These are phyloP conservation scores for Silurus meridionalis DNA, from an alignment of 2,113 vertebrate species.

Conservation along the genomic window DNA sequence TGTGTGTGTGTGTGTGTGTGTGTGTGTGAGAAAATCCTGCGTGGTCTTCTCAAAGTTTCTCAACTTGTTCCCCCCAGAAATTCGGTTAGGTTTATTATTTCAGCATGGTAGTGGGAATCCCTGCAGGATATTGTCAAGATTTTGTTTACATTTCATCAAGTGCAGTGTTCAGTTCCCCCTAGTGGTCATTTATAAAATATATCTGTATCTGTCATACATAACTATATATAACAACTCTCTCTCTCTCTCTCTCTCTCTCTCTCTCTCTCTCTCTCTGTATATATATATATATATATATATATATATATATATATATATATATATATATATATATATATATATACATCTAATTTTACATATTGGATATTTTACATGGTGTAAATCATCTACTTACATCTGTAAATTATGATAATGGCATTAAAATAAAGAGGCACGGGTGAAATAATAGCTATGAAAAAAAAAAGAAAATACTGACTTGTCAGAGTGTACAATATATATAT, in stretches of 20 bases:
- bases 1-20: background rate
- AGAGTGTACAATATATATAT: no score
- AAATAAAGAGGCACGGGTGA: background rate
- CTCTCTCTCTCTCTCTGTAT: no score
- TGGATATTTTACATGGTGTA: background rate
- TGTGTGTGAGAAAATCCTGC: background rate
- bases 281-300: no score
- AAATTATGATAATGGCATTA: background rate
- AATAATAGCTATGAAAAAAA: background rate
- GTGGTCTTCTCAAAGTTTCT: background rate
- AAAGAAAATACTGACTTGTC: background rate
- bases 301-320: no score
- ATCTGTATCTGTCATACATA: background rate
- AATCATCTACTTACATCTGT: background rate
- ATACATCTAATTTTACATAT: background rate
- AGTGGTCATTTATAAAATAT: conserved; percentile 27
- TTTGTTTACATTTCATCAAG: conserved; percentile 4
- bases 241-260: no score
- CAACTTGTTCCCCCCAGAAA: background rate
- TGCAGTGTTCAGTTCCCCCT: conserved; percentile 40
- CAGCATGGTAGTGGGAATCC: conserved; percentile 13
- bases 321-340: no score
- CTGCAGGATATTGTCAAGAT: background rate
- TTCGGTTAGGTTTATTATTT: background rate
- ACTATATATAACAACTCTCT: no score